A percentile compares a stretch with the other conserved stretches of the same genome.
phyloP scores from a whole-genome alignment of 2,113 vertebrate genomes.

The Ailuropoda melanoleuca region DNA sequence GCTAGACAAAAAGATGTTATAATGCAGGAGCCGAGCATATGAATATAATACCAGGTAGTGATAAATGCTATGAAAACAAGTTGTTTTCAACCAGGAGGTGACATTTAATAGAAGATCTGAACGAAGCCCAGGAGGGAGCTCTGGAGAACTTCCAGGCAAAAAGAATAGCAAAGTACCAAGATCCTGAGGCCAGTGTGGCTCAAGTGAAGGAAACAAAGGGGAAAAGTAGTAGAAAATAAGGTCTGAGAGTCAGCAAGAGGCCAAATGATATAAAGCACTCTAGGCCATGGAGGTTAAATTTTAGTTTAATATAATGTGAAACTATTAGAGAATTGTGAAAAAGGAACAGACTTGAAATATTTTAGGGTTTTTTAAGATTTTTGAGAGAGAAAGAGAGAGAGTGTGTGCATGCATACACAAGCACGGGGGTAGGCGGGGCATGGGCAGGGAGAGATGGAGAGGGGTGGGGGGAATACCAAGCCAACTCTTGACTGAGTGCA shows the following conservation, averaged over 20 bases:
- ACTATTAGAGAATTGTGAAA: neutral
- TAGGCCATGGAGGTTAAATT: neutral
- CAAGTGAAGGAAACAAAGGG: neutral
- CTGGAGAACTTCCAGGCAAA: neutral
- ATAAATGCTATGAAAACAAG: conserved; percentile 28
- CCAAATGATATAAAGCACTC: neutral
- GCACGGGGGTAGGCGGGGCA: neutral
- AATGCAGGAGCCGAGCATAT: neutral
- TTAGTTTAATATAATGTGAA: neutral
- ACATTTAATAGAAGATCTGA: neutral
- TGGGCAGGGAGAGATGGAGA: too few species aligned
- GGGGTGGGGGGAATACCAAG: neutral
- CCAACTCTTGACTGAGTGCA: neutral
- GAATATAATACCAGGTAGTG: neutral
- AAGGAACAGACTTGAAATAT: neutral
- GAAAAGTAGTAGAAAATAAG: neutral
- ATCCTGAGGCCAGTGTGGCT: neutral
- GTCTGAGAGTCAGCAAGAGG: neutral
- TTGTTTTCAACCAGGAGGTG: neutral
- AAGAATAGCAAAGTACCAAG: neutral
- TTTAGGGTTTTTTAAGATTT: neutral
- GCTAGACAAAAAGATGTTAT: neutral
- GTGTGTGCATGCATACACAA: neutral
- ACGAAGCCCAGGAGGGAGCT: neutral
- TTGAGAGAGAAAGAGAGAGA: neutral